Evolutionary conservation across 2,113 vertebrate genomes (phyloP), one percentile per base, ranked within the genome.

Genomic region (Pygoscelis adeliae): DNA sequence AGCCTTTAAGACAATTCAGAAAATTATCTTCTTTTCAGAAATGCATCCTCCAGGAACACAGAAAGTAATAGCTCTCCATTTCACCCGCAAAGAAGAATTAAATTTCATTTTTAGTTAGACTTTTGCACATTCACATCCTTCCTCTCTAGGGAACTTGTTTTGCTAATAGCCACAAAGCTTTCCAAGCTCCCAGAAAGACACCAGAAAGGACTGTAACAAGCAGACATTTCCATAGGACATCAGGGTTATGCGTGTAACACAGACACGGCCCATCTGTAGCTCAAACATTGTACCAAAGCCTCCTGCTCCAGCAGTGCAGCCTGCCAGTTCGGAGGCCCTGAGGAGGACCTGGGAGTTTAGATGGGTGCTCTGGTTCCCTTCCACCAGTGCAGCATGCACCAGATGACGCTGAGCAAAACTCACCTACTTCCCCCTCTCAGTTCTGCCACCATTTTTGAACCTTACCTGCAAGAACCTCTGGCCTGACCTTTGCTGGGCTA

Each of bases 1-100:
- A 56, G 44, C 40, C 61, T 93, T 82, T 78, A 81, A 85, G 61
- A 87, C 65, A 94, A 79, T 56, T 55, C n/a, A 47, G 65, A 87
- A 70, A 73, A 89, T 90, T 40, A 50, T 78, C 52, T 85, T 74
- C 11, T 59, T 59, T 94, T 94, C 72, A 49, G 61, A 93, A 93
- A 90, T 83, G 58, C 21, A 61, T 88, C 86, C 63, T 92, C 22
- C 63, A 89, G 83, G 65, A 95, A 19, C 58, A 90, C 9, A 77
- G 66, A 83, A 94, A 87, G 40, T 69, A 72, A 88, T 88, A 87
- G 50, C 14, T 94, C 83, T 86, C 36, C 42, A 40, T 88, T 90
- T 87, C 61, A 70, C 22, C 25, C 4, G 0, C 65, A 71, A 58
- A 85, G 52, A 92, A 87, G 13, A 50, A 95, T 73, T 70, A 70